A percentile compares a stretch with the other conserved stretches of the same genome.
Conservation (phyloP, 2,113 vertebrate species). For the Propithecus coquereli region DNA sequence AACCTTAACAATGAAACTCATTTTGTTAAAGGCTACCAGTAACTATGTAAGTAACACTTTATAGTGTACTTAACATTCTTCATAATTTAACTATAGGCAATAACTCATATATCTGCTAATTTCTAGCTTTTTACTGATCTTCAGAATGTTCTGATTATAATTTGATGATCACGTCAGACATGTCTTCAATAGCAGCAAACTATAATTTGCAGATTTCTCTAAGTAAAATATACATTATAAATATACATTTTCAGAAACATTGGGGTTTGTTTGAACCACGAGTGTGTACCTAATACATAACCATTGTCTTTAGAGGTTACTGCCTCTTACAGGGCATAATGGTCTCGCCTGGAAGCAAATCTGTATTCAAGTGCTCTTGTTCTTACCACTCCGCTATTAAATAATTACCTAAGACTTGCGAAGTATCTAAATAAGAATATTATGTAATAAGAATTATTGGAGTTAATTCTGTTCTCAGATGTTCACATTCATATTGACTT, state of each 20-base stretch:
- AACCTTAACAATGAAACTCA: not conserved
- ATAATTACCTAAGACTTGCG: not conserved
- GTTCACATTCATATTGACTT: slow-evolving; percentile 35
- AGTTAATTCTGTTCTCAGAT: slow-evolving; percentile 37
- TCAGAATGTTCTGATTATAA: slow-evolving; percentile 58
- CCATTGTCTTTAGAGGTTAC: not conserved
- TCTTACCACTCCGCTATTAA: slow-evolving; percentile 7
- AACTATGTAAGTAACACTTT: slow-evolving; percentile 39
- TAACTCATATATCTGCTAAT: slow-evolving; percentile 65
- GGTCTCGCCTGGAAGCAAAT: not conserved
- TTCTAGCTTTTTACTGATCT: slow-evolving; percentile 42
- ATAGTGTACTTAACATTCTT: slow-evolving; percentile 49
- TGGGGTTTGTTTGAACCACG: not conserved
- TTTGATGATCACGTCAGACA: not conserved
- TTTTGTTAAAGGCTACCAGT: slow-evolving; percentile 27
- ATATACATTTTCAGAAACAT: not conserved
- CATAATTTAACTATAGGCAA: slow-evolving; percentile 59
- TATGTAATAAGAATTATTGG: not conserved
- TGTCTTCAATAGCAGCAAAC: not conserved
- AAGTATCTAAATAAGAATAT: slow-evolving; percentile 11
- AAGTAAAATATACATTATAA: slow-evolving; percentile 18
- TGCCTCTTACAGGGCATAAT: not conserved
- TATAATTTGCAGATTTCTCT: not conserved
- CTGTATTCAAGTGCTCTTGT: not conserved
- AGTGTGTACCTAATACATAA: not conserved